Evolutionary conservation across 2,888 invertebrate species (phyloP).

Genomic region (Anoplius nigerrimus): DNA sequence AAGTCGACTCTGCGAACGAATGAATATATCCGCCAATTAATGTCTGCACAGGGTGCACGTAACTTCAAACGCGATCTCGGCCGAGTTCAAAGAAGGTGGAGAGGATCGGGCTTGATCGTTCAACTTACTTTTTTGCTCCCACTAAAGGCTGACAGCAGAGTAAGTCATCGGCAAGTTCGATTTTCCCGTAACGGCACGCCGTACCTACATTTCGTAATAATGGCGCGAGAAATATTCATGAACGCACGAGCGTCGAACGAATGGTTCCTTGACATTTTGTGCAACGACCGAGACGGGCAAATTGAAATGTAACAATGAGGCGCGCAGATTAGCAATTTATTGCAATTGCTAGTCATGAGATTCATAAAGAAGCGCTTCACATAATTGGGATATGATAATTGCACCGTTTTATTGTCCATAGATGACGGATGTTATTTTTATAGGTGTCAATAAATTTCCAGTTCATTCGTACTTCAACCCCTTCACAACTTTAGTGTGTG

Average conservation of each 20-base stretch:
- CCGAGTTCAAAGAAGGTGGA: conserved; percentile 3
- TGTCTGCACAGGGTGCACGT: conserved; percentile 48
- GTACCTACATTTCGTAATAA: neutral
- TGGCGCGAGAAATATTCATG: too few species aligned
- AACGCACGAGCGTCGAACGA: too few species aligned
- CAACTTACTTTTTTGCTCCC: neutral
- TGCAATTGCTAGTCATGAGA: conserved; percentile 18
- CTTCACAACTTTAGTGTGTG: conserved; percentile 20
- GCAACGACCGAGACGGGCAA: too few species aligned
- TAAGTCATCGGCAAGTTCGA: neutral
- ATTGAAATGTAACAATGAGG: neutral
- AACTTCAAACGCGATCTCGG: conserved; percentile 20
- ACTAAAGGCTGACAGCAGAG: neutral
- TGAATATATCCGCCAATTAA: conserved; percentile 68
- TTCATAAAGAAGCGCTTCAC: conserved; percentile 38
- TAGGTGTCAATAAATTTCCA: conserved; percentile 63
- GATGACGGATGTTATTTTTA: conserved; percentile 58
- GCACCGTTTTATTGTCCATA: conserved; percentile 53
- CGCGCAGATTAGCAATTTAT: neutral
- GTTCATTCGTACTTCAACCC: conserved; percentile 52
- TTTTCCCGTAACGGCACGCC: neutral
- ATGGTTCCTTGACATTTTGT: too few species aligned
- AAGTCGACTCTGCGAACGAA: conserved; percentile 59
- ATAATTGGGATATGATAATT: conserved; percentile 53
- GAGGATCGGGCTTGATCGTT: conserved; percentile 2